phyloP scores from a whole-genome alignment of 2,888 invertebrate species.

The Drosophila limbata region DNA sequence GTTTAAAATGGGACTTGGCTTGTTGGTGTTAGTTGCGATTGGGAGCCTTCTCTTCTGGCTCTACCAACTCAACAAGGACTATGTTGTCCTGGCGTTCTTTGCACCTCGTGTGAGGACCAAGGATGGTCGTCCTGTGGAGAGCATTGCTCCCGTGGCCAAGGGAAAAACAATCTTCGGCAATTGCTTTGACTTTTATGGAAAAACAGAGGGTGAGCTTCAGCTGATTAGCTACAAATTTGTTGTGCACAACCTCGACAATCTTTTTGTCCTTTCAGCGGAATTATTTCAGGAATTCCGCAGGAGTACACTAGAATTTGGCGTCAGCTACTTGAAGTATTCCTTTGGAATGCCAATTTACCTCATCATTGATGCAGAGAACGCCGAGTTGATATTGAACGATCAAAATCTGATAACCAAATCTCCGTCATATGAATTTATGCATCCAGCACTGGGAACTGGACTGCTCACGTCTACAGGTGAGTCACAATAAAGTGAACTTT shows the following conservation, averaged over 20 bases:
- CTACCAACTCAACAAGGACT: constrained; percentile 58
- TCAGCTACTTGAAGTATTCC: constrained; percentile 67
- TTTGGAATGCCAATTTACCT: constrained; percentile 60
- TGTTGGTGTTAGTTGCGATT: constrained; percentile 42
- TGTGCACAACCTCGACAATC: background rate
- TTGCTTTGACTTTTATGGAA: constrained; percentile 71
- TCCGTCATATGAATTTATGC: constrained; percentile 69
- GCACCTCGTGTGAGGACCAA: constrained; percentile 65
- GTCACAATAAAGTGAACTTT: background rate
- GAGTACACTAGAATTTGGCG: constrained; percentile 30
- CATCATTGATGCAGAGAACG: constrained; percentile 73
- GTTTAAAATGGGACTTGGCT: constrained; percentile 29
- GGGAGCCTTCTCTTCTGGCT: constrained; percentile 54
- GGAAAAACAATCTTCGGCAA: constrained; percentile 78
- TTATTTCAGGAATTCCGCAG: constrained; percentile 57
- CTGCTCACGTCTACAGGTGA: constrained; percentile 73
- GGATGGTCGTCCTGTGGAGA: constrained; percentile 69
- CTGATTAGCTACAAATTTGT: background rate
- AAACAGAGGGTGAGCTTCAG: constrained; percentile 40
- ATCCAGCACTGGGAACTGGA: constrained; percentile 75
- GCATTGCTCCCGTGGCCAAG: constrained; percentile 53
- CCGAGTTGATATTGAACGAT: constrained; percentile 75
- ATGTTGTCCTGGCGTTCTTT: constrained; percentile 59
- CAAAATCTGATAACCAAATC: constrained; percentile 70
- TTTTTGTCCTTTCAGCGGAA: constrained; percentile 42